Base-by-base conservation (phyloP, 1,140 invertebrate genomes). In the Bombus pascuorum region DNA sequence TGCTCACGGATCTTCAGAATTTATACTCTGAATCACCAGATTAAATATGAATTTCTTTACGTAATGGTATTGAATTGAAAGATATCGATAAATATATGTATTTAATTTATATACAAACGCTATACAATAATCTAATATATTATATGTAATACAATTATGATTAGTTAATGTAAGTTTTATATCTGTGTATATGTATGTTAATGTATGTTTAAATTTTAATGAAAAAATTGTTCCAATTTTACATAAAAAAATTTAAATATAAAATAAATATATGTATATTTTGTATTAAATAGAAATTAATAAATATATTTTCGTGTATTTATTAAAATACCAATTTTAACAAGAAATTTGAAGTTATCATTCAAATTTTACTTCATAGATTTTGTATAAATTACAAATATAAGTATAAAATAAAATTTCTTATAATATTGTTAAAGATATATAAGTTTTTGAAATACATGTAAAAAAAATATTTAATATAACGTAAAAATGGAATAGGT, bases 1-100 rank as follows among this genome's bases (percentile, higher is more conserved):
- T 93, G 62, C 83, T 92, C 13, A 77, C 72, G 12, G 88, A 92
- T 44, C 73, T 93, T 71, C 77, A 87, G n/a, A 90, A 89, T 83
- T 87, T 93, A 37, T 92, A 92, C 59, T 86, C 75, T 18, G 92
- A 93, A 42, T 91, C 90, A 34, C 85, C 74, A 79, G 74, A 87
- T 32, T 44, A 15, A 68, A 65, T 71, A 47, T 68, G 28, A 59
- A 62, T 62, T 80, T 80, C 8, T 37, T 71, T 75, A 75, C 44
- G 3, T 37, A 77, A 12, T 71, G 22, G 1, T 65, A 8, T 62
- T 66, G 39, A 66, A 37, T 62, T 39, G 13, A 84, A 86, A 59
- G 4, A n/a, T 34, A 62, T 32, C 66, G 18, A 15, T 44, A 53
- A 70, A 47, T 39, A 66, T 80, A 44, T 10, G 34, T 73, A 77